Evolutionary conservation across 1,140 invertebrate species (phyloP).

Genomic region (Apis mellifera): DNA sequence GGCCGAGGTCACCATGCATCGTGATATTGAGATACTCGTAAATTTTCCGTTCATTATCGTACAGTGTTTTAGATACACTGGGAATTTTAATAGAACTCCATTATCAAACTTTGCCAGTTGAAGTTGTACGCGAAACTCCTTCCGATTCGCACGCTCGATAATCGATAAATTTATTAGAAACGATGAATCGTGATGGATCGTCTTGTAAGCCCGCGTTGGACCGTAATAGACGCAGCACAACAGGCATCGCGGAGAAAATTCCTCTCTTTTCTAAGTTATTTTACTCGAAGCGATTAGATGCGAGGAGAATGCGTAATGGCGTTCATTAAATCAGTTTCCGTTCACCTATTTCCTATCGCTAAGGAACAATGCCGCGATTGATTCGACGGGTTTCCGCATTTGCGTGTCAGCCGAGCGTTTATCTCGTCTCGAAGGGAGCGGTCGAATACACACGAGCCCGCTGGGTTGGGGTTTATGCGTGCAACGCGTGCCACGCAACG

Average conservation of each 20-base stretch:
- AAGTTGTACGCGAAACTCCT: conserved; percentile 23
- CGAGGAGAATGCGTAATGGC: background rate
- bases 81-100: conserved; percentile 22
- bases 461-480: conserved; percentile 12
- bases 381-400: conserved; percentile 53
- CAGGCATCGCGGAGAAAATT: background rate
- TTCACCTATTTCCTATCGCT: conserved; percentile 40
- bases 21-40: background rate
- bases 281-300: conserved; percentile 22
- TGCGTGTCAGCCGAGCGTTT: conserved; percentile 46
- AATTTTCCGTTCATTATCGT: conserved; percentile 45
- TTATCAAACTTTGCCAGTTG: conserved; percentile 5
- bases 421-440: conserved; percentile 21
- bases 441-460: background rate
- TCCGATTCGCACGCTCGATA: background rate
- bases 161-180: background rate
- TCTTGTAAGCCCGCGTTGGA: background rate
- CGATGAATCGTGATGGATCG: background rate
- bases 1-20: conserved; percentile 16
- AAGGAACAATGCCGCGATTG: conserved; percentile 52
- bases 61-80: background rate
- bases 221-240: background rate
- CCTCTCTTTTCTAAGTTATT: background rate
- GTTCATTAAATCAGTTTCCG: conserved; percentile 40
- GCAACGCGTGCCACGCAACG: conserved; percentile 18